Evolutionary conservation across 35 echinoderm and acorn worm species (phyloP).

Genomic region (Ophiothrix spiculata): DNA sequence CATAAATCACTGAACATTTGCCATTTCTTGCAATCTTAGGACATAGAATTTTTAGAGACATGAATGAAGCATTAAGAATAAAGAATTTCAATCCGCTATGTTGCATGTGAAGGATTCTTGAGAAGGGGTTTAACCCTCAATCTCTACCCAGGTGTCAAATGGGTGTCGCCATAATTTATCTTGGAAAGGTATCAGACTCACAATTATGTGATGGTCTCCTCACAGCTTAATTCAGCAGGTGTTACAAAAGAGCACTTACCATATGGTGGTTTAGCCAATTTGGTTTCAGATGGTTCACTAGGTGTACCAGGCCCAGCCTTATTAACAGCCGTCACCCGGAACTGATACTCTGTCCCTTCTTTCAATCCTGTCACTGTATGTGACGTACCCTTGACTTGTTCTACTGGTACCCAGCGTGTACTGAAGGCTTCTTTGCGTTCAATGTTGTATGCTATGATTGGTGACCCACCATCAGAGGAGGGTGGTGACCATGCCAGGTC

Average conservation of each 20-base stretch:
- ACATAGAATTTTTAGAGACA: too few species aligned
- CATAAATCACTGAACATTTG: too few species aligned
- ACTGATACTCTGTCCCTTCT: constrained; percentile 76
- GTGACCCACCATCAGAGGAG: constrained; percentile 65
- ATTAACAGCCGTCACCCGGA: constrained; percentile 73
- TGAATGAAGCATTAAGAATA: too few species aligned
- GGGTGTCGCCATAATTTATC: too few species aligned
- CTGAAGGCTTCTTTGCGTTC: constrained; percentile 80
- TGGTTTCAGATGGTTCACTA: constrained; percentile 45
- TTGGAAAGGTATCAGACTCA: too few species aligned
- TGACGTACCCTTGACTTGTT: constrained; percentile 46
- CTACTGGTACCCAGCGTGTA: constrained; percentile 62
- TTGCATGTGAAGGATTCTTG: too few species aligned
- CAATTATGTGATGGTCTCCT: too few species aligned
- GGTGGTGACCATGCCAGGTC: constrained; percentile 72
- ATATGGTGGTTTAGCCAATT: constrained; percentile 69
- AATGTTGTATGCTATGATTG: constrained; percentile 76
- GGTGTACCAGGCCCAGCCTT: constrained; percentile 79
- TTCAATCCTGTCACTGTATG: constrained; percentile 52
- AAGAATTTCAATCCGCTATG: too few species aligned
- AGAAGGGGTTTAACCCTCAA: too few species aligned
- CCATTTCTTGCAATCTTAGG: too few species aligned
- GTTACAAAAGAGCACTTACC: constrained; percentile 72
- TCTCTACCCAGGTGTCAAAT: too few species aligned
- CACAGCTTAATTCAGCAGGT: too few species aligned